Base-by-base conservation (phyloP, 30 jellyfish, hydroid and myxozoan genomes). In the Turritopsis rubra region DNA sequence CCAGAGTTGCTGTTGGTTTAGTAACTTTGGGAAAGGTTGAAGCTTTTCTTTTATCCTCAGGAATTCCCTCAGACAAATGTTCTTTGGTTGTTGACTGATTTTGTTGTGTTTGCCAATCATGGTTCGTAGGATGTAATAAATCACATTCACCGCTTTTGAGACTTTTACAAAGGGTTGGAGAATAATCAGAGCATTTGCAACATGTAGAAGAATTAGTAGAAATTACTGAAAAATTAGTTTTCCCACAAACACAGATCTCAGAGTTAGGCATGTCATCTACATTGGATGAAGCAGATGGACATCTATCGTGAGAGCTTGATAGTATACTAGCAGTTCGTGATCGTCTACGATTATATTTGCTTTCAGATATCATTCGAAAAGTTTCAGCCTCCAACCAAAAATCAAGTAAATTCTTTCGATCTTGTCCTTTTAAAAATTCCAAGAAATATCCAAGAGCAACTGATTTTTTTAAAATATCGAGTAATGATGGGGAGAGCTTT, bases 381-480 rank as follows among this genome's bases (percentile, higher is more conserved):
- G 99, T 85, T 76, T 93, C 93, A 1, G 95, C 97, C 18, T 96
- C 97, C 53, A 93, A 53, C 96, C 96, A 93, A 78, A 93, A 93
- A 80, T 93, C 99, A 8, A 93, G 91, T 20, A 88, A 79, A 65
- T 85, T 91, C 65, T 83, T 77, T 83, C 79, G 19, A 27, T 82
- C 91, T 52, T 83, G 82, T 28, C 79, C 72, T 4, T 82, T 85
- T 54, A 93, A 89, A 78, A 65, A 93, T 66, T 93, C 99, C 89
- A 93, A 29, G 72, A 88, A 93, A 81, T 93, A 93, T 29, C 96
- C 97, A 75, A 93, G 79, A 20, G 96, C 92, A 24, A 88, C 74
- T 13, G 97, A 90, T 31, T 89, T 85, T 65, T 85, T 75, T 23
- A 93, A 71, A 52, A 80, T 79, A 29, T 84, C 97, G 25, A 83